These are phyloP conservation scores for Rhombomys opimus DNA, from an alignment of 2,113 vertebrate species.

Conservation along the genomic window DNA sequence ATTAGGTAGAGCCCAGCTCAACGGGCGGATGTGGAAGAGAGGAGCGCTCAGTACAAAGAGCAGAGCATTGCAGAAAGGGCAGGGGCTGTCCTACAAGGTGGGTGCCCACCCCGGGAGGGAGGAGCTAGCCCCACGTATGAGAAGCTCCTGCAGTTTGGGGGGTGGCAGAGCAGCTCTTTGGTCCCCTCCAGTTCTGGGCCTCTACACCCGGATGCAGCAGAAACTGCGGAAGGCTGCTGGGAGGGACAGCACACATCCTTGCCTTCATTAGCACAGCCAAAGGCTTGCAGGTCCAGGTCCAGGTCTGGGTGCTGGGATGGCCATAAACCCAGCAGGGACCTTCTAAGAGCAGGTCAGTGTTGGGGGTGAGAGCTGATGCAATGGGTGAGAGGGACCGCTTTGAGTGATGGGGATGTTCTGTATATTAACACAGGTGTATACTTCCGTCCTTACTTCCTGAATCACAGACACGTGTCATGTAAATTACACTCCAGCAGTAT, in stretches of 20 bases:
- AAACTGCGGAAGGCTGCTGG: not conserved
- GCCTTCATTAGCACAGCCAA: not conserved
- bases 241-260: not conserved
- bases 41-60: not conserved
- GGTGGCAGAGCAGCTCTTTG: not conserved
- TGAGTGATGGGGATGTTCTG: not conserved
- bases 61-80: not conserved
- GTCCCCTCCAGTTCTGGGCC: not conserved
- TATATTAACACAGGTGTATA: not conserved
- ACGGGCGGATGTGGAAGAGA: constrained; percentile 16
- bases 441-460: not conserved
- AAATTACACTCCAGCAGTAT: not conserved
- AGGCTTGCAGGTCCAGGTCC: not conserved
- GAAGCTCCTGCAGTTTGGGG: not conserved
- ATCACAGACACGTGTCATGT: not conserved
- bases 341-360: not conserved
- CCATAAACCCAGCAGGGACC: not conserved
- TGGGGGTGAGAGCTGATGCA: too few relatives aligned
- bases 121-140: not conserved
- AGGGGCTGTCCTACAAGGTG: constrained; percentile 10
- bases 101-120: not conserved
- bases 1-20: constrained; percentile 7
- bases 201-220: not conserved
- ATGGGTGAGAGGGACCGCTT: not conserved
- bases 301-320: not conserved